Conservation (phyloP, 2,113 vertebrate species). For the Callospermophilus lateralis region DNA sequence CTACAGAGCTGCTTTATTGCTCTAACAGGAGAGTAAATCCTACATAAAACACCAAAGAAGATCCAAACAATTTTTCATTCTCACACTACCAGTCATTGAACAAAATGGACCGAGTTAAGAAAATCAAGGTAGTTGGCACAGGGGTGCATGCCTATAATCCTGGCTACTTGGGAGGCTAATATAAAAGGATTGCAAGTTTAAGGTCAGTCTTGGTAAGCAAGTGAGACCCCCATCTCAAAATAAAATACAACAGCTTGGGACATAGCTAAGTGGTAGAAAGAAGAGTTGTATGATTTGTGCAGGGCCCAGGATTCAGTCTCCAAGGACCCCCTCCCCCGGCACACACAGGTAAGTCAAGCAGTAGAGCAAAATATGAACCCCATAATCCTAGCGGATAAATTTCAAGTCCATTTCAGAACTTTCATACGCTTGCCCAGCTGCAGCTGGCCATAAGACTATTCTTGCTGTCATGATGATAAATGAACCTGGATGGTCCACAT, state of each 20-base stretch:
- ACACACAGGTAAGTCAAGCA: neutral
- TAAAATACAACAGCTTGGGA: neutral
- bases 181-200: neutral
- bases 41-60: neutral
- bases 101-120: neutral
- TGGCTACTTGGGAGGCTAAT: neutral
- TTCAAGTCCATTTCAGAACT: conserved; percentile 35
- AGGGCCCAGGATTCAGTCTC: no score
- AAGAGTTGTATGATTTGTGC: neutral
- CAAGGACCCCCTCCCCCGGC: no score
- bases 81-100: neutral
- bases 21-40: neutral
- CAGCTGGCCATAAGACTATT: neutral
- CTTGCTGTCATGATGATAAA: conserved; percentile 71
- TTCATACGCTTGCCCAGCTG: neutral
- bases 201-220: neutral
- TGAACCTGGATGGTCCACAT: neutral
- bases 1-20: neutral
- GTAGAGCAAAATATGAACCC: neutral
- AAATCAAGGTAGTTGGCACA: neutral
- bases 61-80: neutral
- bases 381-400: neutral
- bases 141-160: neutral
- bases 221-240: neutral
- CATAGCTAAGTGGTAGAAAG: neutral